phyloP scores from a whole-genome alignment of 2,888 invertebrate species.

The Latheticus oryzae region DNA sequence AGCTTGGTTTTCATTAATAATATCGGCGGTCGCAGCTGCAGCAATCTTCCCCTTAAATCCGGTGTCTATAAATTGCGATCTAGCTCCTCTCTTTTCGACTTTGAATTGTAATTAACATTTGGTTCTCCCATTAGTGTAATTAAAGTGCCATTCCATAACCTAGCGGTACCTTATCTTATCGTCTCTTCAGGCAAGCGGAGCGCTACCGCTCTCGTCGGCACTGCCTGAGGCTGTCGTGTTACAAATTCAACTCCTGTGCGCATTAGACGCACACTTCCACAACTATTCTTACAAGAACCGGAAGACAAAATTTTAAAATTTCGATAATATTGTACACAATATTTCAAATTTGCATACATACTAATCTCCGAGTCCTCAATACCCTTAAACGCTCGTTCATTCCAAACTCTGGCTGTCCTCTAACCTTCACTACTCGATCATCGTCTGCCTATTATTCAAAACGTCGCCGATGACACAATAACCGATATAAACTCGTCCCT shows the following conservation, averaged over 20 bases:
- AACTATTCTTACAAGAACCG: constrained; percentile 1
- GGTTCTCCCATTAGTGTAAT: constrained; percentile 82
- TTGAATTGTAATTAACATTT: constrained; percentile 81
- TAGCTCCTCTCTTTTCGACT: constrained; percentile 70
- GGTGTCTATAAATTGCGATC: constrained; percentile 63
- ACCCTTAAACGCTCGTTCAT: not conserved
- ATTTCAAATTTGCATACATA: too few species aligned
- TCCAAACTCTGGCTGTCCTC: constrained; percentile 8
- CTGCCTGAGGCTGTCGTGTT: constrained; percentile 34
- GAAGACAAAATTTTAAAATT: too few species aligned
- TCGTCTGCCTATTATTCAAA: constrained; percentile 19
- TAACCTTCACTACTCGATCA: constrained; percentile 25
- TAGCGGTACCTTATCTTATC: constrained; percentile 67
- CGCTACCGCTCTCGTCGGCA: constrained; percentile 47
- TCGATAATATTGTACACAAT: too few species aligned
- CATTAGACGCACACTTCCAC: constrained; percentile 23
- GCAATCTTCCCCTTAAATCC: constrained; percentile 56
- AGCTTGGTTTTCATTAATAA: constrained; percentile 58
- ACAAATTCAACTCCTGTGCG: constrained; percentile 34
- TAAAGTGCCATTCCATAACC: constrained; percentile 77
- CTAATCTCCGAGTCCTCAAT: not conserved
- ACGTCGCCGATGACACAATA: constrained; percentile 28
- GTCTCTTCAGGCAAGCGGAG: constrained; percentile 58
- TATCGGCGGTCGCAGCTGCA: constrained; percentile 64
- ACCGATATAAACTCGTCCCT: constrained; percentile 21